Base-by-base conservation (phyloP, 1,140 invertebrate genomes). In the Diploscapter pachys region DNA sequence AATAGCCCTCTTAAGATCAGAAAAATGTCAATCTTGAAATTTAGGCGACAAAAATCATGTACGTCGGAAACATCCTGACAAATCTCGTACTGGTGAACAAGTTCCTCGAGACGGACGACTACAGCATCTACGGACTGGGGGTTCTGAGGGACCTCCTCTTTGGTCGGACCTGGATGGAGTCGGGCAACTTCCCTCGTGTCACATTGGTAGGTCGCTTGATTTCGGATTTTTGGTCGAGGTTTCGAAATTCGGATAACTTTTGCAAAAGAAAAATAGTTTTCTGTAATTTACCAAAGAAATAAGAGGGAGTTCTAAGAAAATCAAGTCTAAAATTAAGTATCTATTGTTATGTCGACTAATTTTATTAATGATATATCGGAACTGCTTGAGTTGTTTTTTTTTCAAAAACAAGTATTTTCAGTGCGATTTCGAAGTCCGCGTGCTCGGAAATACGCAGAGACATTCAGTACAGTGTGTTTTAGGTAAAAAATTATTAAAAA, bases 401-500 rank as follows among this genome's bases (percentile, higher is more conserved):
- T 31, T 31, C 31, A 31, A 31, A 31, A 31, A 31, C 31, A 31
- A 31, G 86, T 88, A 11, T 31, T 88, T 87, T 49, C 81, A 88
- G 72, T 89, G 88, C 81, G 88, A 89, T 79, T 89, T 89, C 79
- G 85, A 88, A 78, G 88, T 89, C 49, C 85, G 88, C 54, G 86
- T 88, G 70, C 82, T 88, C 51, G 88, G 88, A 66, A 86, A 87
- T 59, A 83, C 83, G 69, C 83, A 88, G 57, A 86, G 88, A 54
- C 85, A 85, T 65, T 84, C 80, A 8, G 83, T 86, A 6, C 85
- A 89, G 76, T 89, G 88, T 81, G 87, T 88, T 31, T 85, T 89
- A 64, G 88, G 88, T n/a, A 89, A 89, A 63, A 89, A 89, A 77
- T 83, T 89, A 50, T 89, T 89, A 81, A 88, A 89, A 80, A 88